Percentiles rank a stretch among this genome's conserved stretches.
phyloP scores from a whole-genome alignment of 2,797 vertebrate genomes.

The Neopelma chrysocephalum region DNA sequence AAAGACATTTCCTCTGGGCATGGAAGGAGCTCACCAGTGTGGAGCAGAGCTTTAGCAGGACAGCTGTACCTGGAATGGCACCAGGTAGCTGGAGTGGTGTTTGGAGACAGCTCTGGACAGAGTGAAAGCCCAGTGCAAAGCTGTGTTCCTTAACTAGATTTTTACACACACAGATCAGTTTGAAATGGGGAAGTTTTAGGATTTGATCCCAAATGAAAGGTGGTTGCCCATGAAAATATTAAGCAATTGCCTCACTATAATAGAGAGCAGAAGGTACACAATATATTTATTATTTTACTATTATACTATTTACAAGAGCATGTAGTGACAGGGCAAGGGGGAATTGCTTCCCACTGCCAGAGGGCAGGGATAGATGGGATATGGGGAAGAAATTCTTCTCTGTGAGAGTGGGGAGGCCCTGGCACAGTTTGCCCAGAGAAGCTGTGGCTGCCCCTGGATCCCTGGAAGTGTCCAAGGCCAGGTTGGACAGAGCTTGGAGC shows the following conservation, averaged over 20 bases:
- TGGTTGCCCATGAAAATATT: background rate
- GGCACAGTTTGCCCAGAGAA: background rate
- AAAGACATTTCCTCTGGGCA: background rate
- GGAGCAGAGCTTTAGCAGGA: background rate
- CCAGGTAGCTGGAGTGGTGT: background rate
- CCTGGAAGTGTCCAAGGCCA: background rate
- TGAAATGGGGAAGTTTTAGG: background rate
- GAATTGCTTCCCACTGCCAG: background rate
- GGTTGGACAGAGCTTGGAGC: background rate
- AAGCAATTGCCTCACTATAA: background rate
- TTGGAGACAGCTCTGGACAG: background rate
- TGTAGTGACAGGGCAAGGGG: background rate
- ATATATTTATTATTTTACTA: background rate
- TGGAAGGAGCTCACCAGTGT: background rate
- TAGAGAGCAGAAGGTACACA: background rate
- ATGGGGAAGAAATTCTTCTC: background rate
- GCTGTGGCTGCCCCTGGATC: background rate
- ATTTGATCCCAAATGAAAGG: background rate
- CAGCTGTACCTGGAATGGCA: background rate
- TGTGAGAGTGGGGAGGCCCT: background rate
- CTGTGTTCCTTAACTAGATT: background rate
- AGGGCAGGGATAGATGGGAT: rapidly evolving
- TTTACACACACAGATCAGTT: background rate
- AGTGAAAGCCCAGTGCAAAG: background rate
- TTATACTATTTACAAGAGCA: background rate